These are phyloP conservation scores for Leptopilina drosophilae DNA, from an alignment of 2,888 invertebrate genomes.

Conservation along the genomic window DNA sequence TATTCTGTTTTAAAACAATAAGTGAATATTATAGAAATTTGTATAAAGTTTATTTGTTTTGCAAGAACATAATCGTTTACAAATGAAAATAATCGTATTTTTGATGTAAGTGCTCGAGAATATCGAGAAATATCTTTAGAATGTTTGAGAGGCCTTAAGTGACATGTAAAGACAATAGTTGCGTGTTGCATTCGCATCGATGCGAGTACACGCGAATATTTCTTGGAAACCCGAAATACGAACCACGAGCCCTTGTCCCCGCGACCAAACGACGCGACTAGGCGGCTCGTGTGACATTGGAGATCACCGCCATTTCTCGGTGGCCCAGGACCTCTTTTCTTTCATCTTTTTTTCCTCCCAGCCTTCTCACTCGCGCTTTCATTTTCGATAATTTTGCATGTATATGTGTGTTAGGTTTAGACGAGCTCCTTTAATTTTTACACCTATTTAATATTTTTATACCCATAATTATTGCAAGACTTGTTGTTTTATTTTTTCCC, in stretches of 20 bases:
- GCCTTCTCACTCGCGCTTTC: constrained; percentile 22
- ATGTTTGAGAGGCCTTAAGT: background rate
- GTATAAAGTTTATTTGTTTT: too few species aligned
- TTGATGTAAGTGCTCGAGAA: too few species aligned
- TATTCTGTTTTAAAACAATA: too few species aligned
- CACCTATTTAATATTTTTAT: background rate
- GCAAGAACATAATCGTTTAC: too few species aligned
- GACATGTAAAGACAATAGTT: constrained; percentile 20
- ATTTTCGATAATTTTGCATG: constrained; percentile 26
- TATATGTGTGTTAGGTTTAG: too few species aligned
- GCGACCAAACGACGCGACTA: constrained; percentile 60
- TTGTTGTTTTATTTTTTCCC: background rate
- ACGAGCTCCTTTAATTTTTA: too few species aligned
- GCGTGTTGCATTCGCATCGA: constrained; percentile 7
- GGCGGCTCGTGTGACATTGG: constrained; percentile 70
- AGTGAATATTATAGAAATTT: too few species aligned
- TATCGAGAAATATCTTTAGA: background rate
- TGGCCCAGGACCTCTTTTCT: constrained; percentile 56
- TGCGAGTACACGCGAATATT: constrained; percentile 57
- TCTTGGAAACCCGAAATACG: constrained; percentile 71
- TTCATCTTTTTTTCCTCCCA: constrained; percentile 41
- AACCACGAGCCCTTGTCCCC: constrained; percentile 68
- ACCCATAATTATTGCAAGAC: background rate
- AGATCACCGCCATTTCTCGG: constrained; percentile 67
- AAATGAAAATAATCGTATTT: too few species aligned